Conservation (phyloP, 2,888 invertebrate genomes). For the Ophraella communa region DNA sequence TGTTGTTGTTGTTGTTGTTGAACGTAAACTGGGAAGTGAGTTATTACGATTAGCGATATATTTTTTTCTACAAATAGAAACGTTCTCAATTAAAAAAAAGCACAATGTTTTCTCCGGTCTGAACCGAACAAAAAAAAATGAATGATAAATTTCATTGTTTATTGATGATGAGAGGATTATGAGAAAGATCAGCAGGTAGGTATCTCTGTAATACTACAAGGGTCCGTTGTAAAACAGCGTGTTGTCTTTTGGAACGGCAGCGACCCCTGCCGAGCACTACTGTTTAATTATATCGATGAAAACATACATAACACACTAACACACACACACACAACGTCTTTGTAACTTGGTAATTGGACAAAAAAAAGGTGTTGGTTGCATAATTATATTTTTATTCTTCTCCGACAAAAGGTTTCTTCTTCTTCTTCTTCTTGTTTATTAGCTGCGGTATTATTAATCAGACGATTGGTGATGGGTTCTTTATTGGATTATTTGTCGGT, state of each 20-base stretch:
- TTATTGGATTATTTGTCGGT: conserved; percentile 26
- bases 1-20: conserved; percentile 31
- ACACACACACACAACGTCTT: conserved; percentile 43
- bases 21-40: conserved; percentile 40
- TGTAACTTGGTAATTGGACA: conserved; percentile 43
- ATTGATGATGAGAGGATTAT: not conserved
- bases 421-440: conserved; percentile 22
- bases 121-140: no score
- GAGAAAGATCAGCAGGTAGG: conserved; percentile 10
- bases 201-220: no score
- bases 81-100: no score
- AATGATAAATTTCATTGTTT: conserved; percentile 1
- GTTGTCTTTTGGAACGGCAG: conserved; percentile 38
- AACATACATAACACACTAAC: conserved; percentile 42
- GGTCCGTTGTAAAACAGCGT: conserved; percentile 42
- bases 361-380: conserved; percentile 38
- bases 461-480: conserved; percentile 22
- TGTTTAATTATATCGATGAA: conserved; percentile 49
- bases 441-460: conserved; percentile 27
- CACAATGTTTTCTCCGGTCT: no score
- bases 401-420: conserved; percentile 34
- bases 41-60: conserved; percentile 39
- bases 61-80: not conserved
- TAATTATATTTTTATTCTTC: conserved; percentile 37
- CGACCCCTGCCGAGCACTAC: conserved; percentile 49